Evolutionary conservation across 2,113 vertebrate genomes (phyloP).

Genomic region (Phylloscopus trochiloides): DNA sequence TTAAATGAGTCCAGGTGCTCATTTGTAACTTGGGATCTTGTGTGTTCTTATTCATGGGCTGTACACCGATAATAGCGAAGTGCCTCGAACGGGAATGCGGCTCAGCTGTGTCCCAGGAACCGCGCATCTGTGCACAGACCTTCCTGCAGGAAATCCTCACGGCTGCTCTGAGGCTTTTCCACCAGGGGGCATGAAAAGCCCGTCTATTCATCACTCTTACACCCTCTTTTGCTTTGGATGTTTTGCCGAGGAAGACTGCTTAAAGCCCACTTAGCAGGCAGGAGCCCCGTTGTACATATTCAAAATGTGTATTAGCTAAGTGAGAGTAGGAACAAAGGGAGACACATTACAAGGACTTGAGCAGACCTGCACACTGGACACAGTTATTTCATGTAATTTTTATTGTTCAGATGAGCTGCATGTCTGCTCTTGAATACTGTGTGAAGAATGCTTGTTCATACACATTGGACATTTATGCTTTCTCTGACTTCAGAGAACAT

Average conservation of each 20-base stretch:
- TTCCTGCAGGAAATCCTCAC: background rate
- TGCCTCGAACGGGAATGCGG: constrained; percentile 15
- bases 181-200: constrained; percentile 69
- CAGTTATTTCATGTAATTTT: background rate
- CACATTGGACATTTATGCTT: background rate
- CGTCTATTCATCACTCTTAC: background rate
- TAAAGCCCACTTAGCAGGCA: background rate
- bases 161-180: background rate
- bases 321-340: background rate
- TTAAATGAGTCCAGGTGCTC: constrained; percentile 73
- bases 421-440: background rate
- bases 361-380: background rate
- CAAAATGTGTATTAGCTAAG: background rate
- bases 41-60: constrained; percentile 53
- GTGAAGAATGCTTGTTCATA: background rate
- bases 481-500: background rate
- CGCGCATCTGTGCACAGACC: constrained; percentile 49
- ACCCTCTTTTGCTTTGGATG: background rate
- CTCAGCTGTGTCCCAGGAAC: constrained; percentile 50
- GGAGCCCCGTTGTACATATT: background rate
- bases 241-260: background rate
- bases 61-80: constrained; percentile 23
- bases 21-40: constrained; percentile 57
- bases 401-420: background rate
- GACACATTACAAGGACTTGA: background rate